A percentile compares a stretch with the other conserved stretches of the same genome.
phyloP scores from a whole-genome alignment of 92 coral and sea anemone species.

The Palythoa caribaeorum region DNA sequence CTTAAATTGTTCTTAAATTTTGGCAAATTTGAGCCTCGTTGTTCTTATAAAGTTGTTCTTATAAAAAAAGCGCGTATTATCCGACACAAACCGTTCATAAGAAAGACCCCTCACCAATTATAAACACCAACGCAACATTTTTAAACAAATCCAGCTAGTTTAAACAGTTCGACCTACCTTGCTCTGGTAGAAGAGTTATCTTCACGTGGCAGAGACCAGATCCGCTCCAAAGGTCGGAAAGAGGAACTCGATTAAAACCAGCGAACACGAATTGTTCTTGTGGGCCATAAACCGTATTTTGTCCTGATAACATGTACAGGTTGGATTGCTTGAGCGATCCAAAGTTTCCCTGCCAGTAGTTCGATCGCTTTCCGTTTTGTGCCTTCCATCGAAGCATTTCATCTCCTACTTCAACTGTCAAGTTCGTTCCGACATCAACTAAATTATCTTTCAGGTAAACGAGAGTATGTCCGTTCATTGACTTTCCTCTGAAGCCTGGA shows the following conservation, averaged over 20 bases:
- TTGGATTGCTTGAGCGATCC: conserved; percentile 37
- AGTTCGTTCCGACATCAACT: conserved; percentile 77
- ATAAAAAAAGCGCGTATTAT: neutral
- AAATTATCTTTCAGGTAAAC: conserved; percentile 73
- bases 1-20: no score
- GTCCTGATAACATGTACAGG: conserved; percentile 86
- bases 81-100: neutral
- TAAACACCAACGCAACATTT: neutral
- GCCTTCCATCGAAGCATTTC: conserved; percentile 75
- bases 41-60: no score
- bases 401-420: conserved; percentile 84
- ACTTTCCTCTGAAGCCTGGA: conserved; percentile 68
- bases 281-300: conserved; percentile 81
- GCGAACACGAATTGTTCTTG: conserved; percentile 79
- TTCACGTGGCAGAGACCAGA: conserved; percentile 88
- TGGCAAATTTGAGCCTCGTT: no score
- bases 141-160: neutral
- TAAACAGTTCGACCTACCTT: conserved; percentile 49
- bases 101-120: neutral
- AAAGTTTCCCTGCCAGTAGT: conserved; percentile 24
- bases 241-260: conserved; percentile 88
- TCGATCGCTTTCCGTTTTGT: conserved; percentile 22
- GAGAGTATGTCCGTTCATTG: conserved; percentile 81
- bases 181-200: conserved; percentile 72
- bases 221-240: conserved; percentile 81